Evolutionary conservation across 2,797 vertebrate species (phyloP).

Genomic region (Peromyscus nudipes): DNA sequence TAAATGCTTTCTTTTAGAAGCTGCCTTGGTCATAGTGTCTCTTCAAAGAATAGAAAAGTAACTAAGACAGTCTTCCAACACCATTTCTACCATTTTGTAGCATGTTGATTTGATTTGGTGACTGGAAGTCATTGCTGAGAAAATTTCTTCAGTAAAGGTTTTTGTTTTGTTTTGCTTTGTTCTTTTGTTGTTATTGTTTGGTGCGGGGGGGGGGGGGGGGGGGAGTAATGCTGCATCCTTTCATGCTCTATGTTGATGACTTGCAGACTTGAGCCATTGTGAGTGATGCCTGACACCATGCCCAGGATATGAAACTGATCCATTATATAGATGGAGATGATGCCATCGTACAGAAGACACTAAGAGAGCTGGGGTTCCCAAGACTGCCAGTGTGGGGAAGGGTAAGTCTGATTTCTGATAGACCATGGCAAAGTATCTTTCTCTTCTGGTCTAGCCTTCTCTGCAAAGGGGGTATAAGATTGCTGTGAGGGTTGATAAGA

Average conservation of each 20-base stretch:
- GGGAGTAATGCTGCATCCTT: neutral
- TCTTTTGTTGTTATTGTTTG: neutral
- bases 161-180: neutral
- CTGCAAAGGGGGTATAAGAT: too few species aligned
- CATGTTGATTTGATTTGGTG: neutral
- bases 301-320: neutral
- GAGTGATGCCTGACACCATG: neutral
- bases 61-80: neutral
- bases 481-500: neutral
- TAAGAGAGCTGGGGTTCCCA: neutral
- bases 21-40: neutral
- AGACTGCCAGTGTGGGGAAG: neutral
- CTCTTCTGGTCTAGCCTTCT: too few species aligned
- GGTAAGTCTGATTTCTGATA: neutral
- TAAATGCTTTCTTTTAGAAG: neutral
- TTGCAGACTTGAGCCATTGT: neutral
- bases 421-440: neutral
- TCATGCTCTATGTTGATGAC: neutral
- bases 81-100: neutral
- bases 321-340: neutral
- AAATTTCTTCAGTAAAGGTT: neutral
- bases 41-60: neutral
- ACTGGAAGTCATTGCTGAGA: neutral
- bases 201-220: too few species aligned
- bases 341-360: rapidly evolving